A percentile compares a stretch with the other conserved stretches of the same genome.
Conservation (phyloP, 2,888 invertebrate genomes). For the Morinoia aosen region DNA sequence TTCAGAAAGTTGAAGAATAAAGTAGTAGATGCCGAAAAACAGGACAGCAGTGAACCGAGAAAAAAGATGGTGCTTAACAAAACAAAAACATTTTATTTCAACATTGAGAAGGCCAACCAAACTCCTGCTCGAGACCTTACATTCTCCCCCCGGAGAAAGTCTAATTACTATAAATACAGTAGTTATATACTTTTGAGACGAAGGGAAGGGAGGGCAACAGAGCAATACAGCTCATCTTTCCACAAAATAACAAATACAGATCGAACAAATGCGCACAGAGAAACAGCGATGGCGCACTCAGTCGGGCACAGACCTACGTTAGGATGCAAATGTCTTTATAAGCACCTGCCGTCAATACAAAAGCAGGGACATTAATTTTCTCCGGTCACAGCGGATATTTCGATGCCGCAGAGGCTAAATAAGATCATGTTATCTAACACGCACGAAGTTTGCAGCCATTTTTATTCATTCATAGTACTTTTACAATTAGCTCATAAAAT, state of each 20-base stretch:
- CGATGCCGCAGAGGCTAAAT: background rate
- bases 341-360: background rate
- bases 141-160: too few relatives aligned
- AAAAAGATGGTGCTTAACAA: too few relatives aligned
- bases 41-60: too few relatives aligned
- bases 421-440: background rate
- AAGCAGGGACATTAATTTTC: constrained; percentile 2
- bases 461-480: background rate
- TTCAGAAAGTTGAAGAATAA: too few relatives aligned
- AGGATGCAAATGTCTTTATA: background rate
- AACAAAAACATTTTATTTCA: too few relatives aligned
- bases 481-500: too few relatives aligned
- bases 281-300: background rate
- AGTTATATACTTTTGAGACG: too few relatives aligned
- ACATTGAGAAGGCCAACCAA: too few relatives aligned
- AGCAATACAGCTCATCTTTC: background rate
- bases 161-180: too few relatives aligned
- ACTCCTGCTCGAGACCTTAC: too few relatives aligned
- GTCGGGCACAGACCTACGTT: background rate
- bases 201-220: background rate
- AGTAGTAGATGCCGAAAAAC: too few relatives aligned
- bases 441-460: background rate
- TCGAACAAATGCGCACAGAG: background rate
- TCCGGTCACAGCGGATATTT: background rate
- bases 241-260: background rate